Conservation (phyloP, 2,797 vertebrate species). For the Amazonetta brasiliensis region DNA sequence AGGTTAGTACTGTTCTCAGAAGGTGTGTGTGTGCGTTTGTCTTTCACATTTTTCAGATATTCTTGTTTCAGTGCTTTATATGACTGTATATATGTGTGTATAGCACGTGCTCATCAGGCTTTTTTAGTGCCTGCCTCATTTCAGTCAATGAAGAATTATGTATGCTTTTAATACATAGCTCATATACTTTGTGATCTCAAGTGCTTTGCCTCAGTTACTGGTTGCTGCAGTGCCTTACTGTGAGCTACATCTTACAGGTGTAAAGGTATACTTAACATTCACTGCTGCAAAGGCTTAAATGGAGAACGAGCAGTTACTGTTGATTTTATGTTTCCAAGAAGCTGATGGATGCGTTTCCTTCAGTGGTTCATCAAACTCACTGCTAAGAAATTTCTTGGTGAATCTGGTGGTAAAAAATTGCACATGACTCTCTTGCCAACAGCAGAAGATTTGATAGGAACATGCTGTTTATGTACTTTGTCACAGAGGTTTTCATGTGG, state of each 20-base stretch:
- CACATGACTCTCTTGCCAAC: not conserved
- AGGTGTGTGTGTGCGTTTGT: accelerated
- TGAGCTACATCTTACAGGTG: not conserved
- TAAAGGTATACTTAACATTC: not conserved
- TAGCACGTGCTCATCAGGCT: not conserved
- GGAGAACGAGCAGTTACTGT: not conserved
- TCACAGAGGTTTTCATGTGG: not conserved
- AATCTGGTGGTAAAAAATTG: not conserved
- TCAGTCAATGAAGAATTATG: not conserved
- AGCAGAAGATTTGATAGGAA: too few relatives aligned
- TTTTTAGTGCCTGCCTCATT: not conserved
- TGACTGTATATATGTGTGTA: not conserved
- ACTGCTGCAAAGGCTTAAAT: not conserved
- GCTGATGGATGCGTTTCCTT: not conserved
- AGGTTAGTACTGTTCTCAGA: constrained; percentile 82
- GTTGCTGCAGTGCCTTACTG: not conserved
- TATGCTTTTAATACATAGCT: not conserved
- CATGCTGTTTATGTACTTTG: not conserved
- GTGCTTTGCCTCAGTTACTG: not conserved
- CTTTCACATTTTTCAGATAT: not conserved
- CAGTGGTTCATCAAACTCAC: not conserved
- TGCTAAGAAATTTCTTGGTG: not conserved
- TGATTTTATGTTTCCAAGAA: constrained; percentile 7
- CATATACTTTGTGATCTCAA: not conserved
- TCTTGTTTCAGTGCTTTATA: not conserved